Evolutionary conservation across 1,140 invertebrate species (phyloP), one percentile per base, ranked within the genome.

Genomic region (Tigriopus japonicus): DNA sequence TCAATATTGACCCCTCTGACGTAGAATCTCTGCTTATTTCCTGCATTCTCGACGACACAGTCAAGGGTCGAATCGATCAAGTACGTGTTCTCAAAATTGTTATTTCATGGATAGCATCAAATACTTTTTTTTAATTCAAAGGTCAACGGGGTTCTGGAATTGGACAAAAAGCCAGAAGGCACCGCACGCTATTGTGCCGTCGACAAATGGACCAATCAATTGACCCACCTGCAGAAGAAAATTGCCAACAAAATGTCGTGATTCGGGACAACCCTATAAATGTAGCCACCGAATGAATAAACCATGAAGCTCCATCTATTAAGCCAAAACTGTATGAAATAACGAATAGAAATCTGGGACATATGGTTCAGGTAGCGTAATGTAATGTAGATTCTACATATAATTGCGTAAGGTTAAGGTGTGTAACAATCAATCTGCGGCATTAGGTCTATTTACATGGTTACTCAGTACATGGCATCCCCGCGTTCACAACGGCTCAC

Each of bases 31-130:
- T 99, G 24, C 74, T 99, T 56, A 93, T 98, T n/a, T 95, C 93
- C 28, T 98, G 94, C 74, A 99, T 99, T 71, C 78, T 98, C 65
- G 95, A 99, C 71, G 92, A 86, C 73, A 95, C 92, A n/a, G 93
- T 98, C 68, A 80, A 85, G 70, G 93, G 93, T 9, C 80, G 91
- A 65, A 98, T 98, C 68, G 93, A 98, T 77, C 91, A 96, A 77
- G 64, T 54, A 54, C 23, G 51, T 9, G 1, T 3, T 59, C 21
- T 13, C 52, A 10, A 52, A 58, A 15, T 60, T 56, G 10, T 12
- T 10, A 12, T 17, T 59, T 59, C 15, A 53, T 2, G 7, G 3
- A 1, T 64, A 5, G n/a, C 42, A 40, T 49, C 19, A 13, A 14
- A 2, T 21, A 9, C 53, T 62, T 40, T 15, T 7, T 7, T 15